Percentiles rank a stretch among this genome's conserved stretches.
Evolutionary conservation across 2,113 vertebrate species (phyloP).

Genomic region (Alosa alosa): DNA sequence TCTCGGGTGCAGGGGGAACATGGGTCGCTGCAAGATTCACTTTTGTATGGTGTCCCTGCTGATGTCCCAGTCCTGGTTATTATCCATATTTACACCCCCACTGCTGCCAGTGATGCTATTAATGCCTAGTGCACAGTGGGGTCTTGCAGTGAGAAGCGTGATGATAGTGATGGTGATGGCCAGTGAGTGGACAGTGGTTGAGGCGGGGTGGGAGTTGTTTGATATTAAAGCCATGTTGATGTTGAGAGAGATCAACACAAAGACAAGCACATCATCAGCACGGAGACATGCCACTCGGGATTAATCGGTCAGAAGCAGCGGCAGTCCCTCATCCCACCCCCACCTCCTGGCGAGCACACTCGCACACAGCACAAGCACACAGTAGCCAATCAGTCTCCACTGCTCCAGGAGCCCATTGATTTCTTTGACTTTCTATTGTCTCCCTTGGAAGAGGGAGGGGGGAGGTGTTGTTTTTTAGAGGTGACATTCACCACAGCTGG

Average conservation of each 20-base stretch:
- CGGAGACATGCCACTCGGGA: background rate
- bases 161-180: background rate
- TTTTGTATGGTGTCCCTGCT: slow-evolving; percentile 4
- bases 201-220: background rate
- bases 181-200: background rate
- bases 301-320: slow-evolving; percentile 12
- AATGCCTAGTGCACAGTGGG: background rate
- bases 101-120: background rate
- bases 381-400: background rate
- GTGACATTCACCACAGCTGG: background rate
- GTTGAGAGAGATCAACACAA: slow-evolving; percentile 22
- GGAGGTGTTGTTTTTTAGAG: background rate
- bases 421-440: background rate
- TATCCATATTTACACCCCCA: background rate
- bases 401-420: background rate
- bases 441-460: background rate
- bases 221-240: background rate
- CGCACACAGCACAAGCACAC: slow-evolving; percentile 25
- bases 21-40: background rate
- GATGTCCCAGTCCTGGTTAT: background rate
- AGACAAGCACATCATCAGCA: slow-evolving; percentile 12
- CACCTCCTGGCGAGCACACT: background rate
- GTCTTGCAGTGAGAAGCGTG: background rate
- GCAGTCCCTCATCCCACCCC: background rate
- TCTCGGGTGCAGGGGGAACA: background rate